Evolutionary conservation across 2,797 vertebrate species (phyloP).

Genomic region (Peromyscus melanophrys): DNA sequence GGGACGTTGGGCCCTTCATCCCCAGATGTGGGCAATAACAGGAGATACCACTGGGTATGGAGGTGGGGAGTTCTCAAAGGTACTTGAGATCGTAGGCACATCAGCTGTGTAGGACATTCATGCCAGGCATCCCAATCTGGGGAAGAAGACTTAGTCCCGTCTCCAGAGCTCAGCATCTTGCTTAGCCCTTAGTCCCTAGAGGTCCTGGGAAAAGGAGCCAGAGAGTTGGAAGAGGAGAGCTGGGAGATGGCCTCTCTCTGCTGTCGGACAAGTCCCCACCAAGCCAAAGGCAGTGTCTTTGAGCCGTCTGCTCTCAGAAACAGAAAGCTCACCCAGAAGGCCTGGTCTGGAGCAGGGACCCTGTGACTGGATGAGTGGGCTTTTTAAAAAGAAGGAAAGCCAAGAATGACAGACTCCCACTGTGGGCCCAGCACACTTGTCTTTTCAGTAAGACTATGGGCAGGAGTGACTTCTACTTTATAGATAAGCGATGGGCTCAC

Average conservation of each 20-base stretch:
- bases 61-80: fast-evolving
- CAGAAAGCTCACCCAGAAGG: neutral
- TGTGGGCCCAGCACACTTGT: neutral
- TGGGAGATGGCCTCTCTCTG: too few relatives aligned
- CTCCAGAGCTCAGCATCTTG: neutral
- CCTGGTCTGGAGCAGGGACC: neutral
- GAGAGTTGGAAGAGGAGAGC: neutral
- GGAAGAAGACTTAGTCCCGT: neutral
- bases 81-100: fast-evolving
- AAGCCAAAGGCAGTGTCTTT: neutral
- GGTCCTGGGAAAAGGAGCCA: neutral
- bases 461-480: neutral
- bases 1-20: neutral
- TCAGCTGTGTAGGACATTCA: fast-evolving
- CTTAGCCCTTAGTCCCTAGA: neutral
- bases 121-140: fast-evolving
- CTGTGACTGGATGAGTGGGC: neutral
- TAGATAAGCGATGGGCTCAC: neutral
- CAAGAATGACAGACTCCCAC: fast-evolving
- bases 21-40: neutral
- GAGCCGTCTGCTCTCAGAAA: neutral
- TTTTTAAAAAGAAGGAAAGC: neutral
- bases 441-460: fast-evolving
- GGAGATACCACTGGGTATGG: neutral
- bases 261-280: neutral